Evolutionary conservation across 2,113 vertebrate species (phyloP).

Genomic region (Grus americana): DNA sequence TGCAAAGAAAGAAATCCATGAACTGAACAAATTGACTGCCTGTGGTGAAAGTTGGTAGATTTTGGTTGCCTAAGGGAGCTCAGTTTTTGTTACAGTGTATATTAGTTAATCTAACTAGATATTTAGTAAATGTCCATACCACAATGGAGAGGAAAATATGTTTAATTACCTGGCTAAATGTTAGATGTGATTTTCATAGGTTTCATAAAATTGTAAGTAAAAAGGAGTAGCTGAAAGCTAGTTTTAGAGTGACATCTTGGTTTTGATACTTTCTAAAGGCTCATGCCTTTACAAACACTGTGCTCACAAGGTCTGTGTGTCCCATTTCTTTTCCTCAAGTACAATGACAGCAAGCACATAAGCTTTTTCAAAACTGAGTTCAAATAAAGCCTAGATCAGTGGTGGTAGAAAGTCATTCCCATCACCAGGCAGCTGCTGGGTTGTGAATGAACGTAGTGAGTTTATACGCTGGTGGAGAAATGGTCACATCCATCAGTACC

Average conservation of each 20-base stretch:
- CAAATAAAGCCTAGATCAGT: not conserved
- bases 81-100: not conserved
- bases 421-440: not conserved
- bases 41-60: not conserved
- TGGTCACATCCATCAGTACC: not conserved
- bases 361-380: not conserved
- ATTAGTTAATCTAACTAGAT: not conserved
- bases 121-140: not conserved
- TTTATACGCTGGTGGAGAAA: not conserved
- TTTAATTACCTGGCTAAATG: not conserved
- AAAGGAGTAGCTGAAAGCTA: not conserved
- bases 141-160: not conserved
- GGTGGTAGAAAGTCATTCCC: not conserved
- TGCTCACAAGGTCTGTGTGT: not conserved
- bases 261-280: not conserved
- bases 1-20: not conserved
- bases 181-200: not conserved
- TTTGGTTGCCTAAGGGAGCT: not conserved
- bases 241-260: not conserved
- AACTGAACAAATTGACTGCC: not conserved
- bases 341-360: not conserved
- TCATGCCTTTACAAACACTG: not conserved
- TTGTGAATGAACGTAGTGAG: not conserved
- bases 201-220: not conserved
- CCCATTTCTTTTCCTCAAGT: not conserved